Percentiles rank a stretch among this genome's conserved stretches.
Conservation (phyloP, 92 coral and sea anemone genomes). For the Nematostella vectensis region DNA sequence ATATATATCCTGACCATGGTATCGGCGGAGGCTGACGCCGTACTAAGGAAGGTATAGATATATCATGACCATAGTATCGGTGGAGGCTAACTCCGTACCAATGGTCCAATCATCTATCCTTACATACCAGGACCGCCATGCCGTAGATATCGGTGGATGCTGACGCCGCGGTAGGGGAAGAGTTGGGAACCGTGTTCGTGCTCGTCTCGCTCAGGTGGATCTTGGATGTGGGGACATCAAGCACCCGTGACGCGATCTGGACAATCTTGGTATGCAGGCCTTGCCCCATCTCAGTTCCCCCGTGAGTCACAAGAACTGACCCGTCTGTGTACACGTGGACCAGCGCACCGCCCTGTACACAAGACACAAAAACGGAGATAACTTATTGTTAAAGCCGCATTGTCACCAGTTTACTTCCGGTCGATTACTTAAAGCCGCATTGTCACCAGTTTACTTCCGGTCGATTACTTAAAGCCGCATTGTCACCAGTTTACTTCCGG, state of each 20-base stretch:
- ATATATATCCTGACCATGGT: too few species aligned
- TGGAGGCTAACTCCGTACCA: too few species aligned
- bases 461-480: too few species aligned
- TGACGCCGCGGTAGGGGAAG: conserved; percentile 63
- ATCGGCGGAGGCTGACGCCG: too few species aligned
- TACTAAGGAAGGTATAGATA: too few species aligned
- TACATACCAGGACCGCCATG: conserved; percentile 65
- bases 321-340: conserved; percentile 73
- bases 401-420: too few species aligned
- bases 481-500: too few species aligned
- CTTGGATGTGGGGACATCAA: conserved; percentile 45
- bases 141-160: conserved; percentile 65
- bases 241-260: conserved; percentile 61
- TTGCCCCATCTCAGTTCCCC: conserved; percentile 91
- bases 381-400: too few species aligned
- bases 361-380: not conserved
- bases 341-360: conserved; percentile 70
- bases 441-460: too few species aligned
- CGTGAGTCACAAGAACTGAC: conserved; percentile 68
- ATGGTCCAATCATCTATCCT: not conserved
- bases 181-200: conserved; percentile 65
- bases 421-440: too few species aligned
- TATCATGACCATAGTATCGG: too few species aligned
- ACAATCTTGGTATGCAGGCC: conserved; percentile 82
- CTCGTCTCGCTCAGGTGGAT: conserved; percentile 64